Evolutionary conservation across 2,113 vertebrate genomes (phyloP), one percentile per base, ranked within the genome.

Genomic region (Stegostoma tigrinum): DNA sequence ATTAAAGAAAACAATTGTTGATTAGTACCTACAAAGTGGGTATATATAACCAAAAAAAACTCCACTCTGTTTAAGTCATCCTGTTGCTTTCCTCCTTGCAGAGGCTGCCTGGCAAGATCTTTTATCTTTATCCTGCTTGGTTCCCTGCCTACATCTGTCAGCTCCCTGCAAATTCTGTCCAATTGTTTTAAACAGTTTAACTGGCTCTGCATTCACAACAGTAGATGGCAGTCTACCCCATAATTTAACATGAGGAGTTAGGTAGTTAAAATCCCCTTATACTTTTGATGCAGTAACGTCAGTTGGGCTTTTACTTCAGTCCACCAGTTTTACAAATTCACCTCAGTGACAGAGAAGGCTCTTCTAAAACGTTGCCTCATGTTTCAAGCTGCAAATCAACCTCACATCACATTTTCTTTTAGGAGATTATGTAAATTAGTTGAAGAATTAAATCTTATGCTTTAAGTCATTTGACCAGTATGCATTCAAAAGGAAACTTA

Each of bases 191-290:
- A 19, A 6, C 66, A 93, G 34, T 93, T 38, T 61, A 61, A 61
- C 52, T 83, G 78, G 78, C n/a, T 42, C 38, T 90, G 61, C 34
- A 93, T 12, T 90, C 52, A 93, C 61, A 66, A 93, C 89, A 93
- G 61, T 93, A 93, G 89, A n/a, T 93, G 89, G 89, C 89, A 93
- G 89, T 93, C 89, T 93, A 61, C 5, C 34, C 89, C n/a, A n/a
- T 93, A 34, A 93, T 93, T 93, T 66, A 93, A 66, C 61, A 66
- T 66, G 61, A 93, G 8, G 55, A 66, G 89, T 34, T 66, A 66
- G 66, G 15, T 38, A 38, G 89, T 38, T 93, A 93, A 24, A 27
- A 90, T 61, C 87, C 61, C 52, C 30, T 66, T 38, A 38, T 93
- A 64, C n/a, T 7, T 93, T 38, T 5, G 14, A 15, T 90, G 52